Base-by-base conservation (phyloP, 2,113 vertebrate species). In the Scomber scombrus region DNA sequence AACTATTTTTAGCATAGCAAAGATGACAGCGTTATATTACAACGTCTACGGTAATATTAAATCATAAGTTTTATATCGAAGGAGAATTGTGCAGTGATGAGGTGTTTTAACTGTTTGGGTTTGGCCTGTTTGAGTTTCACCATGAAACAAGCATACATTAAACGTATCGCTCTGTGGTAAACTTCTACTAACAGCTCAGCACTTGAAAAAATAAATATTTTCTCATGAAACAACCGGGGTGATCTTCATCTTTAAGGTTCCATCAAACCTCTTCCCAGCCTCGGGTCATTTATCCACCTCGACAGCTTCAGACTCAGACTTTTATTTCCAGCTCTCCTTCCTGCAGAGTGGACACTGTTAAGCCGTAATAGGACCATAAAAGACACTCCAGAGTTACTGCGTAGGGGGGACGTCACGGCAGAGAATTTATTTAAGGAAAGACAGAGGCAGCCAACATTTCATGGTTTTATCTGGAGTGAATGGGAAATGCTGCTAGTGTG, bases 281-380 rank as follows among this genome's bases (percentile, higher is more conserved):
- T 29, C 29, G n/a, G 1, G 58, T 58, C 61, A 1, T 83, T 71
- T 68, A 82, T 82, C 78, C 51, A 0, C 8, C 19, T 40, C 11
- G 51, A 82, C 69, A 43, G 80, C 75, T 61, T 69, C 77, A 45
- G 71, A 31, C 78, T 62, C 21, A 0, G 6, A 19, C 47, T 80
- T 84, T 90, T 84, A 87, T 85, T 71, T 60, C 61, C 57, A 54
- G 68, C 76, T 71, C 75, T 69, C 55, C 62, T 43, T 83, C 19
- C 65, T 54, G 69, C 75, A 5, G 79, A 83, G 81, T 88, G 85
- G 89, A 89, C 85, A 51, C 81, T 50, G 77, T 88, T 88, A 90
- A 89, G 72, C 62, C 83, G 16, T 89, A 89, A 92, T 88, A 86
- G 87, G 75, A 85, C 76, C 58, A 86, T 89, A 85, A 93, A 90